Evolutionary conservation across 2,113 vertebrate species (phyloP).

Genomic region (Scomber colias): DNA sequence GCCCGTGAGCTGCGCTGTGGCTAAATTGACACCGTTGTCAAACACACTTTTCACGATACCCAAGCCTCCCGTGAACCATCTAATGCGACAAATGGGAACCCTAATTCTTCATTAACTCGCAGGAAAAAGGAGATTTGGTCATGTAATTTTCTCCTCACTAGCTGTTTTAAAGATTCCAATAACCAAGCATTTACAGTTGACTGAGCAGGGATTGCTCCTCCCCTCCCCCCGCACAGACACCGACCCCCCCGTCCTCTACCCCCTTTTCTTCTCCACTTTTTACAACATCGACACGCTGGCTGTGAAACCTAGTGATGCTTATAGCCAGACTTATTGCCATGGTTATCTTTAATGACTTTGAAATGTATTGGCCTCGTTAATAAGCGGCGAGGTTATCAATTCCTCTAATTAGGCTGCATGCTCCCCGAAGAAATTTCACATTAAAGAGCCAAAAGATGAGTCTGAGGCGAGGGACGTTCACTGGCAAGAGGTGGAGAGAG

Average conservation of each 20-base stretch:
- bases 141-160: constrained; percentile 95
- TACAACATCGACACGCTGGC: constrained; percentile 83
- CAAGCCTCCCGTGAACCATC: constrained; percentile 92
- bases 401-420: constrained; percentile 95
- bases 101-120: constrained; percentile 98
- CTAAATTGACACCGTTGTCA: constrained; percentile 94
- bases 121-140: constrained; percentile 91
- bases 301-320: constrained; percentile 93
- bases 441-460: constrained; percentile 92
- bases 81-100: constrained; percentile 96
- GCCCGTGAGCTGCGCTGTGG: constrained; percentile 84
- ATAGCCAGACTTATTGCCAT: constrained; percentile 96
- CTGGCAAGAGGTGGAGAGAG: constrained; percentile 60
- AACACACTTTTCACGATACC: constrained; percentile 85
- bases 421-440: constrained; percentile 96
- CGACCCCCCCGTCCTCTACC: constrained; percentile 7
- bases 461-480: constrained; percentile 80
- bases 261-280: constrained; percentile 63
- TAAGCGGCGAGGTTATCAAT: constrained; percentile 97
- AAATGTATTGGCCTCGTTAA: constrained; percentile 99
- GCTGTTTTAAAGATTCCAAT: constrained; percentile 97
- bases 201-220: constrained; percentile 92
- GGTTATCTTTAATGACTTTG: constrained; percentile 99
- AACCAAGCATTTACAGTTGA: constrained; percentile 95
- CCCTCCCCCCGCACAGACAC: constrained; percentile 30